Evolutionary conservation across 2,113 vertebrate species (phyloP), one percentile per base, ranked within the genome.

Genomic region (Herpetotheres cachinnans): DNA sequence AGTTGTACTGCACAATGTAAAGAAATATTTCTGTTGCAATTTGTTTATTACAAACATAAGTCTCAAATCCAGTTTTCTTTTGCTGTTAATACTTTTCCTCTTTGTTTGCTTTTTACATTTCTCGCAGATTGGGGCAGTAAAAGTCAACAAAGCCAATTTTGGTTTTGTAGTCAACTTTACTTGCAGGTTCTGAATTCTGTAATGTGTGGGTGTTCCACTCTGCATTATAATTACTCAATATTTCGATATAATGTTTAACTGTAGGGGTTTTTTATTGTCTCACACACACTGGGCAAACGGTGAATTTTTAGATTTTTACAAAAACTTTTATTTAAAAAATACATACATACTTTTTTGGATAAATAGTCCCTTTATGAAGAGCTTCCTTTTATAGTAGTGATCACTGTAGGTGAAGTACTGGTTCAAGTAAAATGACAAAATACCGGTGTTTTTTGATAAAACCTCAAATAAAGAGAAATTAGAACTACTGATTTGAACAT

Each of bases 101-200:
- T 71, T 77, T 91, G 50, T 84, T 87, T 93, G 9, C 8, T 81
- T 94, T 94, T 94, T 94, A 40, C 9, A 65, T 93, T 95, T 94
- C 36, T 89, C 7, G 4, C 59, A 66, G 47, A 87, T 61, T 77
- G 94, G 32, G 32, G 32, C 1, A 2, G 65, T 70, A 84, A 78
- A 86, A 81, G 66, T 69, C 80, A 89, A 71, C 50, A 93, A 81
- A 82, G 44, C 30, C 47, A 86, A 29, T 89, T 96, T 56, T 55
- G 38, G 27, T 69, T 97, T 86, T 92, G 52, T 63, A 76, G 83
- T 76, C 42, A 85, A 19, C 94, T 95, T 91, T 87, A 66, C 73
- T 72, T 84, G 46, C 42, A 47, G 69, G 20, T 89, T 86, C 70
- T 82, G 65, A 84, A 72, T 90, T 91, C 78, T 95, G 73, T 52